phyloP scores from a whole-genome alignment of 2,888 invertebrate species.

The Copidosoma aretas region DNA sequence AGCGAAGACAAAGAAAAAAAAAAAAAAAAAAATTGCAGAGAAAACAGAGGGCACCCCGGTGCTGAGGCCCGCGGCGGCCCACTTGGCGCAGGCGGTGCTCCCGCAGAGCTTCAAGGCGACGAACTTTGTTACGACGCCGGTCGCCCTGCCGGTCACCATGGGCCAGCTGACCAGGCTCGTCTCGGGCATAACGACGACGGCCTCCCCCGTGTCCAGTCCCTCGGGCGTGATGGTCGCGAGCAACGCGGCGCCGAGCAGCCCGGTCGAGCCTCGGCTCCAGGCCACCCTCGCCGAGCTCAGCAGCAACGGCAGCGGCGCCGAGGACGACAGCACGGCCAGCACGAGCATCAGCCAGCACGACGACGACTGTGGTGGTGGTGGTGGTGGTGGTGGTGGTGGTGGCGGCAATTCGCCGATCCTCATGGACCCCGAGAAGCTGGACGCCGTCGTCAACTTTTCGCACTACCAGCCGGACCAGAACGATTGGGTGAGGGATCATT shows the following conservation, averaged over 20 bases:
- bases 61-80: conserved; percentile 73
- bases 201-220: conserved; percentile 56
- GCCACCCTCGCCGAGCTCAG: conserved; percentile 42
- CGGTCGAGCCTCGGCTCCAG: not conserved
- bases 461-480: conserved; percentile 44
- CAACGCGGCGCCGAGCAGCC: not conserved
- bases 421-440: conserved; percentile 56
- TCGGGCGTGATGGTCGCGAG: not conserved
- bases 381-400: conserved; percentile 45
- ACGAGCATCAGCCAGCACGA: not conserved
- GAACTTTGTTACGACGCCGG: conserved; percentile 60
- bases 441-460: conserved; percentile 40
- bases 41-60: conserved; percentile 63
- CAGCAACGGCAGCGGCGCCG: conserved; percentile 44
- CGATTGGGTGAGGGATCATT: conserved; percentile 37
- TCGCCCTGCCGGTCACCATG: conserved; percentile 68
- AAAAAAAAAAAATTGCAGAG: conserved; percentile 18
- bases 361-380: conserved; percentile 34
- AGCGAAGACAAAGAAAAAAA: too few species aligned
- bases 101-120: conserved; percentile 68
- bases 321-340: conserved; percentile 10
- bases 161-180: conserved; percentile 68
- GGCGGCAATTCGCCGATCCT: conserved; percentile 56
- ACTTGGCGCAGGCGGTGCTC: conserved; percentile 77
- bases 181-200: conserved; percentile 61